phyloP scores from a whole-genome alignment of 1,140 invertebrate species.

The Hydropsyche tenuis region DNA sequence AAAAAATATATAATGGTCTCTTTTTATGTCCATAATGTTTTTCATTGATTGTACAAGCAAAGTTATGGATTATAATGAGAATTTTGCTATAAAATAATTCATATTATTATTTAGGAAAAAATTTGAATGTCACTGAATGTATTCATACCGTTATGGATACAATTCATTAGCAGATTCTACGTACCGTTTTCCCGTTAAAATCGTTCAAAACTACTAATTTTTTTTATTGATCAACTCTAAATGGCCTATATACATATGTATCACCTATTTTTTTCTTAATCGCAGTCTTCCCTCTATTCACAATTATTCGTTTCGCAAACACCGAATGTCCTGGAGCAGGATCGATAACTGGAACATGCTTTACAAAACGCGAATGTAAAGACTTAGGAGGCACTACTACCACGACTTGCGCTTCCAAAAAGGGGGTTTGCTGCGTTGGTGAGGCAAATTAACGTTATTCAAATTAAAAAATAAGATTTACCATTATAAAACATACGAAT shows the following conservation, averaged over 20 bases:
- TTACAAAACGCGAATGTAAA: constrained; percentile 76
- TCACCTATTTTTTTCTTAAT: constrained; percentile 39
- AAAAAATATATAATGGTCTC: no score
- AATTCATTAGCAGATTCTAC: not conserved
- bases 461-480: not conserved
- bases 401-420: constrained; percentile 72
- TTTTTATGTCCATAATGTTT: no score
- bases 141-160: not conserved
- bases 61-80: no score
- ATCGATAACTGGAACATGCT: constrained; percentile 75
- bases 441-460: constrained; percentile 59
- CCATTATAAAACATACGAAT: not conserved
- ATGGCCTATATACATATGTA: no score
- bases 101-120: no score
- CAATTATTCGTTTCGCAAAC: constrained; percentile 75
- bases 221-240: no score
- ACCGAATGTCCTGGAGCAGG: constrained; percentile 68
- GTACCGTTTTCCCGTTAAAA: not conserved
- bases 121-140: not conserved
- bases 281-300: constrained; percentile 73
- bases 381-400: constrained; percentile 72
- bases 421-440: constrained; percentile 80
- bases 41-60: no score
- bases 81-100: no score
- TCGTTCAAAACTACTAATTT: no score